Percentiles rank a stretch among this genome's conserved stretches.
Conservation (phyloP, 2,888 invertebrate genomes). For the Synergus umbraculus region DNA sequence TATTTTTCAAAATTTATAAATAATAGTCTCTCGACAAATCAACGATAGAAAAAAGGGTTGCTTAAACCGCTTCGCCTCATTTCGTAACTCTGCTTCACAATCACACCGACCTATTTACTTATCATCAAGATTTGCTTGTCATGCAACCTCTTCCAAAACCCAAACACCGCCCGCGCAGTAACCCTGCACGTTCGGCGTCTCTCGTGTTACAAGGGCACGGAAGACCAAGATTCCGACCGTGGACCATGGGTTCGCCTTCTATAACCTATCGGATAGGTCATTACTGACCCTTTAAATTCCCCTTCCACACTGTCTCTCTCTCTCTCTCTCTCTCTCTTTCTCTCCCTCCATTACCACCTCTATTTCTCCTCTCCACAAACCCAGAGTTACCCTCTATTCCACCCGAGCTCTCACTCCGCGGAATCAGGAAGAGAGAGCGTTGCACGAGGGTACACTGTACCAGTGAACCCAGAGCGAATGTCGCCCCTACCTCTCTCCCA, state of each 20-base stretch:
- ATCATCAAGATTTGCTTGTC: neutral
- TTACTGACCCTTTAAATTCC: conserved; percentile 61
- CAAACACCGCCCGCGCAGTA: conserved; percentile 6
- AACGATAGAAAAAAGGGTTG: too few species aligned
- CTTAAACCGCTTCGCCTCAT: too few species aligned
- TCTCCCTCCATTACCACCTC: neutral
- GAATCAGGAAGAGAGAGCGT: conserved; percentile 55
- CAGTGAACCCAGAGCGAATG: conserved; percentile 52
- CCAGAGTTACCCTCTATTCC: neutral
- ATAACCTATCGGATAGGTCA: conserved; percentile 65
- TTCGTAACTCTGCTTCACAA: too few species aligned
- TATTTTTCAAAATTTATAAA: too few species aligned
- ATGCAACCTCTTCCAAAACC: neutral
- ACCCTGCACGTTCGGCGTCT: conserved; percentile 40
- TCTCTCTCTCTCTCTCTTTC: conserved; percentile 38
- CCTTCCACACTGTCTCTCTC: conserved; percentile 39
- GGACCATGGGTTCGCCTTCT: conserved; percentile 62
- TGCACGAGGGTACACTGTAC: conserved; percentile 56
- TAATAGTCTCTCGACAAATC: too few species aligned
- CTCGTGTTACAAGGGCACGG: conserved; percentile 47
- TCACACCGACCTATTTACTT: too few species aligned
- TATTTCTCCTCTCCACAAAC: conserved; percentile 13
- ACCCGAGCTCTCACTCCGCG: neutral
- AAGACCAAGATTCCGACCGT: conserved; percentile 55
- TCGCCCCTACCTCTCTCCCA: conserved; percentile 48